These are phyloP conservation scores for Synergus umbraculus DNA, from an alignment of 2,888 invertebrate genomes.

Conservation along the genomic window DNA sequence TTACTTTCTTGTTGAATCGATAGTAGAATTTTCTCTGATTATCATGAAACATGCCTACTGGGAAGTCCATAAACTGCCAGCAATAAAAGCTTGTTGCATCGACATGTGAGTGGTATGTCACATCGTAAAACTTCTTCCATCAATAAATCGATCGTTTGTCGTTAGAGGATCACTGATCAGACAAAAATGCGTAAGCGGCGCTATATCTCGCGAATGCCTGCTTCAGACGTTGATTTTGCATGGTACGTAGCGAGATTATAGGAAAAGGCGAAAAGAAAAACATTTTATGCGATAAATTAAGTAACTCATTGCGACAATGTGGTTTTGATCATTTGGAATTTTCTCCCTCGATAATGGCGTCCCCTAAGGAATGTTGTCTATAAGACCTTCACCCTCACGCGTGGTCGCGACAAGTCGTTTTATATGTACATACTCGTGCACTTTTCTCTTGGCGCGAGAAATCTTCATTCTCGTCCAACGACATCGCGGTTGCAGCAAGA, in stretches of 20 bases:
- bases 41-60: neutral
- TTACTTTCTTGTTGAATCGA: neutral
- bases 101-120: slow-evolving; percentile 15
- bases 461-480: slow-evolving; percentile 49
- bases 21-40: slow-evolving; percentile 24
- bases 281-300: slow-evolving; percentile 41
- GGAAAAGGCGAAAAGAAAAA: too few species aligned
- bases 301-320: slow-evolving; percentile 48
- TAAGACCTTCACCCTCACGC: slow-evolving; percentile 55
- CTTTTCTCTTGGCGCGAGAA: slow-evolving; percentile 51
- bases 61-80: neutral
- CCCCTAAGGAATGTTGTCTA: slow-evolving; percentile 55
- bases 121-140: slow-evolving; percentile 28
- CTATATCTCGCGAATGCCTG: neutral
- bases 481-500: neutral
- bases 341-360: slow-evolving; percentile 48
- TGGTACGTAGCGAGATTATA: neutral
- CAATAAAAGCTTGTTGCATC: slow-evolving; percentile 15
- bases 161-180: slow-evolving; percentile 27
- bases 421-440: slow-evolving; percentile 54
- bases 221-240: neutral
- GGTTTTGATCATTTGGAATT: slow-evolving; percentile 51
- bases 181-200: neutral
- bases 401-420: slow-evolving; percentile 53
- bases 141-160: slow-evolving; percentile 22